Evolutionary conservation across 2,888 invertebrate species (phyloP).

Genomic region (Drosophila paranaensis): DNA sequence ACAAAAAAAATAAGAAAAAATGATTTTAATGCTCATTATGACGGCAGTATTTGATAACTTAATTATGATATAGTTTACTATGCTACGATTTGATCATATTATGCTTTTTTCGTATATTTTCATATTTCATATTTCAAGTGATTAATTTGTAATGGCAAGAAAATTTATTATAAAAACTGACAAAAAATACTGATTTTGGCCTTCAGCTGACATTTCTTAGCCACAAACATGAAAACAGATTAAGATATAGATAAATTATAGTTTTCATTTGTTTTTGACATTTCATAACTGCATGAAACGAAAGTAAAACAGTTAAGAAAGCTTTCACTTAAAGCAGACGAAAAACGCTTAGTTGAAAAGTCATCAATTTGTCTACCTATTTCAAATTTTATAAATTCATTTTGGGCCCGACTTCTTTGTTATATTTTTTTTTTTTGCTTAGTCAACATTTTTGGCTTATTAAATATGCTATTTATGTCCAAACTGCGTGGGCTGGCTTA

Average conservation of each 20-base stretch:
- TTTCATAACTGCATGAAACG: neutral
- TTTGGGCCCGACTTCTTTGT: neutral
- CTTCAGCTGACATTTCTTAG: neutral
- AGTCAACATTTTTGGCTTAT: slow-evolving; percentile 61
- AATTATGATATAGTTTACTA: neutral
- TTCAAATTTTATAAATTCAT: neutral
- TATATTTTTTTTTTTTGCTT: slow-evolving; percentile 21
- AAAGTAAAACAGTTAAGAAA: neutral
- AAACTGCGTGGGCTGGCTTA: slow-evolving; percentile 49
- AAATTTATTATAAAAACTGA: neutral
- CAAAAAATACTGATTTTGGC: neutral
- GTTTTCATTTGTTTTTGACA: neutral
- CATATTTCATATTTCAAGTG: neutral
- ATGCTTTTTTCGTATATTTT: no score
- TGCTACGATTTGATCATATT: neutral
- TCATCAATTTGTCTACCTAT: slow-evolving; percentile 5
- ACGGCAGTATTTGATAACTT: no score
- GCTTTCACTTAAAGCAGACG: neutral
- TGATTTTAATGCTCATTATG: no score
- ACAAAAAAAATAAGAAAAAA: no score
- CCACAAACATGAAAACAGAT: neutral
- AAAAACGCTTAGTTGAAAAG: neutral
- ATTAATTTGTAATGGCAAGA: neutral
- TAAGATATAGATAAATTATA: neutral
- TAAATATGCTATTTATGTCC: slow-evolving; percentile 72